Conservation (phyloP, 35 echinoderm and acorn worm species). For the Eucidaris tribuloides region DNA sequence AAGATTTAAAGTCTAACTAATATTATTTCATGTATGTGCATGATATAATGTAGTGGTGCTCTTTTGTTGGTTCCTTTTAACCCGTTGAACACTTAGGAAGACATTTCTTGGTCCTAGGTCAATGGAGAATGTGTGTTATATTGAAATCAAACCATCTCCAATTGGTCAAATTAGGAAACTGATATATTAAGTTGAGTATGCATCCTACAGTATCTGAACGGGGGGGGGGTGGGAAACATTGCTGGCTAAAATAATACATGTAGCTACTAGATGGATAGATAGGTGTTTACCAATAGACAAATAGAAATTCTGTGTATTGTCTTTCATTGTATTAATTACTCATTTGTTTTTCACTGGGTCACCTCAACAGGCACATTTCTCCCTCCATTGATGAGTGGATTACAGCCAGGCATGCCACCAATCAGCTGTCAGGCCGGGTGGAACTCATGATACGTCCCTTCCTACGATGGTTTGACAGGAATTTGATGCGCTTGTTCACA, state of each 20-base stretch:
- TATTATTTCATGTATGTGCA: too few relatives aligned
- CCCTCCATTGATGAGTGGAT: constrained; percentile 59
- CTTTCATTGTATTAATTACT: background rate
- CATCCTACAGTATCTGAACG: background rate
- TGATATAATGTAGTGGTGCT: too few relatives aligned
- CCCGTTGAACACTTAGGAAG: too few relatives aligned
- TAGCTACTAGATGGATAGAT: background rate
- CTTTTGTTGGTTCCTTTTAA: too few relatives aligned
- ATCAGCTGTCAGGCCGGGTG: constrained; percentile 56
- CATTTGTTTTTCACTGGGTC: background rate
- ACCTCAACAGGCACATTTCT: constrained; percentile 51
- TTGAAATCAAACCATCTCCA: too few relatives aligned
- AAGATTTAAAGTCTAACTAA: too few relatives aligned
- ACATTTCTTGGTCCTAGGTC: too few relatives aligned
- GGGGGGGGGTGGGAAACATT: background rate
- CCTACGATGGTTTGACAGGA: constrained; percentile 92
- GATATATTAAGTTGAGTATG: background rate
- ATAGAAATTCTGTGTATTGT: background rate
- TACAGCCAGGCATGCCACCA: constrained; percentile 57
- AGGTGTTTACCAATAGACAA: background rate
- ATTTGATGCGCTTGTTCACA: constrained; percentile 79
- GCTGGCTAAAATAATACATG: background rate
- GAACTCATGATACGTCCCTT: constrained; percentile 91
- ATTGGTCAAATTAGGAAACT: background rate
- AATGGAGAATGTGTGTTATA: too few relatives aligned